phyloP scores from a whole-genome alignment of 2,113 vertebrate species.

The Eptesicus fuscus region DNA sequence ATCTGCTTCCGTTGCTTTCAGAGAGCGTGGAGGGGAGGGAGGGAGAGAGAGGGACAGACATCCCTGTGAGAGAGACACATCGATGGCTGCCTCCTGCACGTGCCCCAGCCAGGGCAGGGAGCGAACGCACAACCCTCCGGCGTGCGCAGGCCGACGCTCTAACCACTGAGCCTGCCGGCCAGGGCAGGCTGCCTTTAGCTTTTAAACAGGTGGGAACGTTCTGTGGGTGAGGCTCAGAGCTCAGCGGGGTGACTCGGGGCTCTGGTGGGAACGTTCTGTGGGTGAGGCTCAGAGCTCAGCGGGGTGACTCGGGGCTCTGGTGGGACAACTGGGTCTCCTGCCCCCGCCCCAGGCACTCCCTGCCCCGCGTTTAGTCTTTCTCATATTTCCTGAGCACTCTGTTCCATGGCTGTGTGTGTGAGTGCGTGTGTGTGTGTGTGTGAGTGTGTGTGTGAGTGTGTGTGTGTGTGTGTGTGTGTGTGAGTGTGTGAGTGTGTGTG shows the following conservation, averaged over 20 bases:
- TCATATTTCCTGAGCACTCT: background rate
- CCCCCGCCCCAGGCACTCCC: too few relatives aligned
- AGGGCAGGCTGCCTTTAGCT: background rate
- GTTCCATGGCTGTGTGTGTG: accelerated
- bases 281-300: background rate
- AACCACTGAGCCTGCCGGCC: too few relatives aligned
- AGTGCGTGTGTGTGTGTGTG: accelerated
- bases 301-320: accelerated
- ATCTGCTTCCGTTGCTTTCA: too few relatives aligned
- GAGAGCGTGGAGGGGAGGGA: too few relatives aligned
- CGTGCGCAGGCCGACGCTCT: too few relatives aligned
- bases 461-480: too few relatives aligned
- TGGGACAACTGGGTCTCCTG: background rate
- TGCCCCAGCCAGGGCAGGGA: too few relatives aligned
- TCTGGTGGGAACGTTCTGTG: background rate
- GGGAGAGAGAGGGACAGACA: too few relatives aligned
- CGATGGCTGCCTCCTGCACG: too few relatives aligned
- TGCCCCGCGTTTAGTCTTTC: accelerated
- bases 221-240: background rate
- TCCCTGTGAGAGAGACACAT: too few relatives aligned
- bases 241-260: accelerated
- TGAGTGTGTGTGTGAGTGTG: too few relatives aligned
- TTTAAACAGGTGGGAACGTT: background rate
- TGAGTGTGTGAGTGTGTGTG: accelerated
- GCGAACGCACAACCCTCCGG: too few relatives aligned